Conservation (phyloP, 2,113 vertebrate species). For the Butorides virescens region DNA sequence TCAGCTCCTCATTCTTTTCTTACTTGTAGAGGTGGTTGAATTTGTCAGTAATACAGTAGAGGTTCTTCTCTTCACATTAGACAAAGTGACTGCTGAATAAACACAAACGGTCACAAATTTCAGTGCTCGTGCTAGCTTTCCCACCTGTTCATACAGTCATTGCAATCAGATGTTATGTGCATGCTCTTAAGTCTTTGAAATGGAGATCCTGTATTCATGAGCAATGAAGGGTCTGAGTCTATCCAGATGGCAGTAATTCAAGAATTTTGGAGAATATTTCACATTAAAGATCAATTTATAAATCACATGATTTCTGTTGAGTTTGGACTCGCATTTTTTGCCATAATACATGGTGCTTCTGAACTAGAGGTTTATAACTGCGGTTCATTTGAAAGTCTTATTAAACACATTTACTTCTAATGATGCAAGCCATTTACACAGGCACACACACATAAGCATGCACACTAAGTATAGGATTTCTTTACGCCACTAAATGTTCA, state of each 20-base stretch:
- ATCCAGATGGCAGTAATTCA: slow-evolving; percentile 7
- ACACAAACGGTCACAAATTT: neutral
- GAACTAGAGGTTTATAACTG: neutral
- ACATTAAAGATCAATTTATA: slow-evolving; percentile 9
- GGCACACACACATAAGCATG: neutral
- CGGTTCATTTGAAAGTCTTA: slow-evolving; percentile 49
- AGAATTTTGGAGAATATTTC: slow-evolving; percentile 6
- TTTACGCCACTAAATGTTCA: neutral
- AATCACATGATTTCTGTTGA: neutral
- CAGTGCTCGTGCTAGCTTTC: neutral
- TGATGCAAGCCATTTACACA: neutral
- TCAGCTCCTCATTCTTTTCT: neutral
- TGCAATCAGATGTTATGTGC: neutral
- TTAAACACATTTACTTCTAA: neutral
- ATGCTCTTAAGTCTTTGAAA: neutral
- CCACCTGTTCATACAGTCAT: neutral
- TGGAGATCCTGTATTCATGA: neutral
- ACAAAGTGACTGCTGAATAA: neutral
- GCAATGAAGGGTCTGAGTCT: neutral
- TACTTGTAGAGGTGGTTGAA: neutral
- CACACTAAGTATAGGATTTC: neutral
- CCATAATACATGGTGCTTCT: slow-evolving; percentile 14
- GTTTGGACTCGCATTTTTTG: slow-evolving; percentile 16
- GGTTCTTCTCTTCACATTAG: neutral
- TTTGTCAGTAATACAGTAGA: neutral